Evolutionary conservation across 2,888 invertebrate genomes (phyloP), one percentile per base, ranked within the genome.

Genomic region (Tetrapedia diversipes): DNA sequence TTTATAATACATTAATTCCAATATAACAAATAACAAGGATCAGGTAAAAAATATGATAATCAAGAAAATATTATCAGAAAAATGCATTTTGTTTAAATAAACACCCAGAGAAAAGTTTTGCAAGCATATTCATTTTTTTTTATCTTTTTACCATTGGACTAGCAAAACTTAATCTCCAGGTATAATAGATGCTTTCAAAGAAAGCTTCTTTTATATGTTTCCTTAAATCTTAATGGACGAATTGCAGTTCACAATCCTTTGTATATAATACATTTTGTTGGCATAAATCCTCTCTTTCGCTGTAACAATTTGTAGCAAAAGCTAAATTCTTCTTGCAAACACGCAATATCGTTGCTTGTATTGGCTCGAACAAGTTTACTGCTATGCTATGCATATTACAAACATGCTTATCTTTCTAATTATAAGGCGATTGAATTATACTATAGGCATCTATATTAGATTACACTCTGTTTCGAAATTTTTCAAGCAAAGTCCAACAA

Each of bases 211-310:
- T 60, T 68, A 45, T 54, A 19, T 24, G 53, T 56, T 64, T 24
- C 29, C 79, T 82, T 79, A 83, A 74, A 67, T 67, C 43, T 82
- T 83, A 85, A 65, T 86, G 86, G 86, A 86, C 86, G 82, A 86
- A 85, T 83, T 77, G 68, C 49, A 67, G 49, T 43, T 81, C 49
- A 68, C 70, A 68, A 77, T 77, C 70, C 60, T 69, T 72, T 63
- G 37, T 65, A 63, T 66, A 57, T 37, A n/a, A 69, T 73, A 74
- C 54, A 65, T 59, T 61, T 63, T 67, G 43, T 73, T 61, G 80
- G 70, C 54, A n/a, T 43, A 59, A 68, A 29, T 70, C 69, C 56
- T 49, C 34, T 14, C 67, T 66, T 69, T 74, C 39, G 51, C 75
- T 73, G 66, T 79, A 82, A 77, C 69, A 77, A 80, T 56, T 81